These are phyloP conservation scores for Trichosurus vulpecula DNA, from an alignment of 2,797 vertebrate species.

Conservation along the genomic window DNA sequence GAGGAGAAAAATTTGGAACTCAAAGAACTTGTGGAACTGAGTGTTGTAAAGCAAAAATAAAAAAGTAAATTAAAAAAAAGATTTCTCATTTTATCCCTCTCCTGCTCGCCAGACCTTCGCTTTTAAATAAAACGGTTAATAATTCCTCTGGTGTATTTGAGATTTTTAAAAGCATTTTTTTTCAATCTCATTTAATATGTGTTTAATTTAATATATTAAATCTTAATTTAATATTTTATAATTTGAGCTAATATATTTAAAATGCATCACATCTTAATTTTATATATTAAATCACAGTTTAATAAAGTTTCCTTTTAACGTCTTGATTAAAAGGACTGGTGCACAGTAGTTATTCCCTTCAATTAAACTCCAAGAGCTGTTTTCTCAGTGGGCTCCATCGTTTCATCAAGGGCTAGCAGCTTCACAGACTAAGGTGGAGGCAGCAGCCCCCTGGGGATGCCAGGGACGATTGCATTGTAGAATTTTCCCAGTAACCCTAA, in stretches of 20 bases:
- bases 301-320: constrained; percentile 80
- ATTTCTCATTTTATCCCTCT: constrained; percentile 46
- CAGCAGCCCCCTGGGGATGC: constrained; percentile 22
- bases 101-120: constrained; percentile 53
- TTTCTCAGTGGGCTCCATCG: constrained; percentile 56
- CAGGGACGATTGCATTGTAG: background rate
- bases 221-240: constrained; percentile 78
- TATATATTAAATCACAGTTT: constrained; percentile 75
- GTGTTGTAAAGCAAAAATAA: too few relatives aligned
- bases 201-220: constrained; percentile 78
- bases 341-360: constrained; percentile 64
- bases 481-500: background rate
- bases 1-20: too few relatives aligned
- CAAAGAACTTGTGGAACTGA: too few relatives aligned
- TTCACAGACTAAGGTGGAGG: constrained; percentile 62
- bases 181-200: constrained; percentile 73
- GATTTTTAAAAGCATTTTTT: constrained; percentile 74
- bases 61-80: too few relatives aligned
- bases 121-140: constrained; percentile 69
- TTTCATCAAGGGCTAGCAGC: constrained; percentile 66
- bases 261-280: constrained; percentile 78
- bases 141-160: constrained; percentile 64
- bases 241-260: constrained; percentile 80
- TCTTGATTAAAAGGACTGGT: constrained; percentile 74
- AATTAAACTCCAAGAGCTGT: constrained; percentile 71